These are phyloP conservation scores for Chrysomela aeneicollis DNA, from an alignment of 2,888 invertebrate genomes.

Conservation along the genomic window DNA sequence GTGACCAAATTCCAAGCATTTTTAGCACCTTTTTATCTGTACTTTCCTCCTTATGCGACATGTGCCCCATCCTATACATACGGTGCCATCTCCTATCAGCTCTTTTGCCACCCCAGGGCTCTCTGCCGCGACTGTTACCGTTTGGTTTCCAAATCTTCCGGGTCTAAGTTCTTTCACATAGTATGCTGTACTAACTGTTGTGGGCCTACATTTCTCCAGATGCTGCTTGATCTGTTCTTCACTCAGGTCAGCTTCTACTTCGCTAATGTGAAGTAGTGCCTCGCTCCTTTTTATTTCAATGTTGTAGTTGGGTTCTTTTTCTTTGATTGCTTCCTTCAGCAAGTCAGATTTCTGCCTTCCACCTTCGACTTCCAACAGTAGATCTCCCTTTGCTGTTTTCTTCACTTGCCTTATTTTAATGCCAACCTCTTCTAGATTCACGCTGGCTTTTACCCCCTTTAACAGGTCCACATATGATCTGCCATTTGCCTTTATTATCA, in stretches of 20 bases:
- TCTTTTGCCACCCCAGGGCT: not conserved
- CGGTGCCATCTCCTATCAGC: constrained; percentile 1
- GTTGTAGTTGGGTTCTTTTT: not conserved
- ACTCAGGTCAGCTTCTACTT: not conserved
- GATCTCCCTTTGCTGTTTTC: not conserved
- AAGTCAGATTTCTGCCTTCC: not conserved
- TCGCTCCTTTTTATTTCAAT: not conserved
- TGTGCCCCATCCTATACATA: not conserved
- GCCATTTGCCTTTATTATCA: not conserved
- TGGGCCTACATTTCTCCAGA: not conserved
- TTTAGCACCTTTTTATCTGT: constrained; percentile 8
- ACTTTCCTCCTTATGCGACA: not conserved
- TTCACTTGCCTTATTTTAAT: not conserved
- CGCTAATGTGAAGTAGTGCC: not conserved
- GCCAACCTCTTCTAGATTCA: not conserved
- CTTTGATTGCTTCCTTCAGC: constrained; percentile 6
- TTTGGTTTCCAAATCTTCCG: not conserved
- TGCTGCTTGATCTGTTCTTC: not conserved
- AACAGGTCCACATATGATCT: not conserved
- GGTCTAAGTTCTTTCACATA: not conserved
- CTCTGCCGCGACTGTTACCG: not conserved
- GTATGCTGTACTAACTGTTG: not conserved
- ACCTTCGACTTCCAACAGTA: constrained; percentile 1
- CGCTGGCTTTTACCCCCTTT: not conserved
- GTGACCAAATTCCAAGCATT: constrained; percentile 22